Evolutionary conservation across 2,113 vertebrate species (phyloP).

Genomic region (Hyaena hyaena): DNA sequence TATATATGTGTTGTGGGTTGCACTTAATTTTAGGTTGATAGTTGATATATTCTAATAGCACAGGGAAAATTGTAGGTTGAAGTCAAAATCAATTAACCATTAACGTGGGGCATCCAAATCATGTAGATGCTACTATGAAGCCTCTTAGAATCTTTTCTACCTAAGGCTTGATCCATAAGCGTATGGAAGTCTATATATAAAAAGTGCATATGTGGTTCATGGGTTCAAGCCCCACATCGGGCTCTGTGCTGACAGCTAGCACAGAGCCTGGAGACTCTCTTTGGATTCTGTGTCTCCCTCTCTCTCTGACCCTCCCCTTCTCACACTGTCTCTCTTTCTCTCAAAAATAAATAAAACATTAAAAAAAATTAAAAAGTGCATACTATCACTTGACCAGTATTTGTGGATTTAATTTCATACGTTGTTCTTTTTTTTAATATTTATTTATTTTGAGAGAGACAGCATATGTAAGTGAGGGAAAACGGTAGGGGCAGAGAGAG

Average conservation of each 20-base stretch:
- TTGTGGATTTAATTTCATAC: not conserved
- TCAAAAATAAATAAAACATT: too few species aligned
- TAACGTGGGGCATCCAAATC: not conserved
- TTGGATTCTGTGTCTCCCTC: too few species aligned
- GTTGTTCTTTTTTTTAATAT: not conserved
- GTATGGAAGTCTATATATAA: not conserved
- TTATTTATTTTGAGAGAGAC: too few species aligned
- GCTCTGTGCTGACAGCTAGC: too few species aligned
- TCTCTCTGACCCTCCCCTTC: too few species aligned
- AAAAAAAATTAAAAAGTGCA: not conserved
- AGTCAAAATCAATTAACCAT: not conserved
- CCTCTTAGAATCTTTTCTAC: not conserved
- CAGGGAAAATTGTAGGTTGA: not conserved
- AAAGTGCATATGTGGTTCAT: not conserved
- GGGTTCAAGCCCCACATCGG: too few species aligned
- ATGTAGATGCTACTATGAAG: not conserved
- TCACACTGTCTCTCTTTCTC: too few species aligned
- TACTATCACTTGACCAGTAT: not conserved
- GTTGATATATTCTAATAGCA: not conserved
- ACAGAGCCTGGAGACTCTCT: too few species aligned
- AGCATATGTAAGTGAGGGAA: too few species aligned
- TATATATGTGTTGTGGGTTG: not conserved
- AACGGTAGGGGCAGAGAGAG: too few species aligned
- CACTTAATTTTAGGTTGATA: not conserved
- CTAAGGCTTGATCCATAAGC: not conserved